Percentiles rank a stretch among this genome's conserved stretches.
phyloP scores from a whole-genome alignment of 2,797 vertebrate species.

The Halcyon chelicuti region DNA sequence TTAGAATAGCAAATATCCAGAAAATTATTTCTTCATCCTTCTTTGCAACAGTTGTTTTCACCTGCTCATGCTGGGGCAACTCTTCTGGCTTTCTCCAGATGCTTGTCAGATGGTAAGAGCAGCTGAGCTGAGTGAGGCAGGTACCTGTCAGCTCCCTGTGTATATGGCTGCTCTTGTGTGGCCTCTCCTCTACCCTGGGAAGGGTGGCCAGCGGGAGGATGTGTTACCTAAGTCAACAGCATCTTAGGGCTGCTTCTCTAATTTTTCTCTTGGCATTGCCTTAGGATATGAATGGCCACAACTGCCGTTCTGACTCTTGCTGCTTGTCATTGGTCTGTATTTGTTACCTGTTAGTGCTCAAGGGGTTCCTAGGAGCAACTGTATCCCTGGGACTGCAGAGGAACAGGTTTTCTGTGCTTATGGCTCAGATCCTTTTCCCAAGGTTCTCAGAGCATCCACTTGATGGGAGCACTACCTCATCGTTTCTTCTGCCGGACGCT shows the following conservation, averaged over 20 bases:
- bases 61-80: fast-evolving
- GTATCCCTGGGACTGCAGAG: not conserved
- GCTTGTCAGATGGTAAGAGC: not conserved
- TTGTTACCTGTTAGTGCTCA: not conserved
- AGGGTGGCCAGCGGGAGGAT: not conserved
- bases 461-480: not conserved
- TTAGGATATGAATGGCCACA: not conserved
- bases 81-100: not conserved
- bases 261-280: not conserved
- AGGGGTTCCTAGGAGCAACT: not conserved
- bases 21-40: not conserved
- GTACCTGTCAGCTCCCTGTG: fast-evolving
- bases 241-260: not conserved
- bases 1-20: not conserved
- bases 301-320: not conserved
- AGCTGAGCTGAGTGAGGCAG: not conserved
- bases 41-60: not conserved
- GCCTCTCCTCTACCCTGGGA: fast-evolving
- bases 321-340: not conserved
- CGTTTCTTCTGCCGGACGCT: not conserved
- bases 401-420: not conserved
- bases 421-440: not conserved
- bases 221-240: not conserved
- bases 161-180: not conserved
- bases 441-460: not conserved